Evolutionary conservation across 2,113 vertebrate genomes (phyloP).

Genomic region (Syrmaticus mikado): DNA sequence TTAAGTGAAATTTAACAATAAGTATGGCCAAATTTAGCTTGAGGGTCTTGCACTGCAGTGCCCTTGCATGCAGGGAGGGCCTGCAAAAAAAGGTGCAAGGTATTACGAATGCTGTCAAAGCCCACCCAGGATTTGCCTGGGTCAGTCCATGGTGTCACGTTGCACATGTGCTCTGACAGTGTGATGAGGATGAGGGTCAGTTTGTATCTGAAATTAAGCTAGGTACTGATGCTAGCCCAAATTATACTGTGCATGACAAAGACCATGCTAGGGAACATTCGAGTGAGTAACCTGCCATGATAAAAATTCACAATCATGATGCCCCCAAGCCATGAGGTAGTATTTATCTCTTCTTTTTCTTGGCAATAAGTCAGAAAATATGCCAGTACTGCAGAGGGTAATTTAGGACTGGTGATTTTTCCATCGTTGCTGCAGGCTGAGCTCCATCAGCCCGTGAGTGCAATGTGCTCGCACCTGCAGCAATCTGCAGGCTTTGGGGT

Average conservation of each 20-base stretch:
- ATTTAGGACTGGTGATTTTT: background rate
- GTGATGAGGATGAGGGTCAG: background rate
- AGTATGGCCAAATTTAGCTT: background rate
- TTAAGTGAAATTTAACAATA: background rate
- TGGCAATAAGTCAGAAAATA: background rate
- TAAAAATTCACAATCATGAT: background rate
- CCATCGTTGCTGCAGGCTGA: background rate
- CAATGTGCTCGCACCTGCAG: background rate
- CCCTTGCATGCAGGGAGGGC: background rate
- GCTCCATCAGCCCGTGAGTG: background rate
- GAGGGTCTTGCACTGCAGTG: no score
- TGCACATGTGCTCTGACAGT: background rate
- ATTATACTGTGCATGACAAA: background rate
- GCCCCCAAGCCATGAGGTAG: fast-evolving
- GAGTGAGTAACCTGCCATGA: background rate
- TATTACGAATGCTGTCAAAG: background rate
- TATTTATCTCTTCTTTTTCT: background rate
- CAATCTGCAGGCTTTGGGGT: background rate
- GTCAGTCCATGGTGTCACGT: background rate
- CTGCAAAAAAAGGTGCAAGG: background rate
- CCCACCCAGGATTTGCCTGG: background rate
- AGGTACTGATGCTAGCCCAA: background rate
- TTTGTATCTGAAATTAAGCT: background rate
- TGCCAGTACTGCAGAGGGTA: background rate
- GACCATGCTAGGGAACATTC: background rate